phyloP scores from a whole-genome alignment of 2,797 vertebrate genomes.

The Sebastes itinus region DNA sequence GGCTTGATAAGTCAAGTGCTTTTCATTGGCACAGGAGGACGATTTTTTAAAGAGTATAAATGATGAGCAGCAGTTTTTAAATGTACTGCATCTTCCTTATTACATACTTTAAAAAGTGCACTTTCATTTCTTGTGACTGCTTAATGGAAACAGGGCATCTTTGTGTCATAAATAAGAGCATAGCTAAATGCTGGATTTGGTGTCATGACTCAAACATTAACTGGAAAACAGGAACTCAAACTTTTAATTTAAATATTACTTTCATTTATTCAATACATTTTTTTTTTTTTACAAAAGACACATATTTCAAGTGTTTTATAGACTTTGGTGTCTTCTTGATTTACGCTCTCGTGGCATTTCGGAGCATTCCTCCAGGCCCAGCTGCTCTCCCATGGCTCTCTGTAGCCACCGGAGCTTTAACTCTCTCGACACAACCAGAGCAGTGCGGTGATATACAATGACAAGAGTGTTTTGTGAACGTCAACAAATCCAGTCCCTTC shows the following conservation, averaged over 20 bases:
- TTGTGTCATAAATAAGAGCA: neutral
- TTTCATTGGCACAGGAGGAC: neutral
- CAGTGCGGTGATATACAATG: conserved; percentile 57
- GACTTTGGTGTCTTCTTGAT: conserved; percentile 47
- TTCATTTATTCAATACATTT: no score
- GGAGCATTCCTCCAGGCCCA: conserved; percentile 63
- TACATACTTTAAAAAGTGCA: neutral
- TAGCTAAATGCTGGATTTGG: neutral
- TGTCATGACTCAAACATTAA: neutral
- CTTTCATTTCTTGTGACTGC: neutral
- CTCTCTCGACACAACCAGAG: conserved; percentile 43
- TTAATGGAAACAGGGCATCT: neutral
- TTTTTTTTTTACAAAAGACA: no score
- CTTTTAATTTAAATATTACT: neutral
- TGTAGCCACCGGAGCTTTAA: conserved; percentile 42
- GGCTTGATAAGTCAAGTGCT: neutral
- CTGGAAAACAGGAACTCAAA: neutral
- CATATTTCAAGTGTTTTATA: conserved; percentile 33
- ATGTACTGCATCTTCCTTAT: neutral
- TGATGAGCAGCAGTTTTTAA: neutral
- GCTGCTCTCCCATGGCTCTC: conserved; percentile 49
- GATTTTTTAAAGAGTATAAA: neutral
- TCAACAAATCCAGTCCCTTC: conserved; percentile 39
- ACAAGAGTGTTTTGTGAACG: conserved; percentile 56
- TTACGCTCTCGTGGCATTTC: conserved; percentile 61